phyloP scores from a whole-genome alignment of 2,113 vertebrate species.

The Tyrannus savana region DNA sequence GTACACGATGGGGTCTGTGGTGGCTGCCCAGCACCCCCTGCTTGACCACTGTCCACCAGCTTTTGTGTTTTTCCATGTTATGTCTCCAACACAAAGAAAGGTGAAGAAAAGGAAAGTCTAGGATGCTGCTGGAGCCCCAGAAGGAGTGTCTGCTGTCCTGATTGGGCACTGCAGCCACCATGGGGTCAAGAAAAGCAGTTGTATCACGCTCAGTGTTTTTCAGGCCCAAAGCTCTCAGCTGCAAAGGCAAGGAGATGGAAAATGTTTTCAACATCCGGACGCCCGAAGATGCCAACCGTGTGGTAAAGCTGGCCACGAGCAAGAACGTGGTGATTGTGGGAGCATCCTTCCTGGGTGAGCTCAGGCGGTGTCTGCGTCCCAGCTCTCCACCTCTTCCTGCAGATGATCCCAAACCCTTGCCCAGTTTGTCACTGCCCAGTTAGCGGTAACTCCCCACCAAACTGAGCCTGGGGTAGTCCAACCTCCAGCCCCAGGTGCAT shows the following conservation, averaged over 20 bases:
- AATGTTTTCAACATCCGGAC: slow-evolving; percentile 92
- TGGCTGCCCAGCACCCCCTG: neutral
- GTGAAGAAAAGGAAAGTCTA: neutral
- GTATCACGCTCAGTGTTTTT: neutral
- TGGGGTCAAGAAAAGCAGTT: neutral
- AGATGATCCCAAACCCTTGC: neutral
- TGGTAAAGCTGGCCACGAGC: slow-evolving; percentile 88
- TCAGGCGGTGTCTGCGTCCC: accelerated
- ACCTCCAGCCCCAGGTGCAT: neutral
- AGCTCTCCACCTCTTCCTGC: neutral
- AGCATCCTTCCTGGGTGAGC: slow-evolving; percentile 92
- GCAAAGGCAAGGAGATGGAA: slow-evolving; percentile 91
- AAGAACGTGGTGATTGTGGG: slow-evolving; percentile 94
- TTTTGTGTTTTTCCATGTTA: neutral
- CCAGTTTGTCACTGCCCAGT: neutral
- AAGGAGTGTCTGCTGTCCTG: neutral
- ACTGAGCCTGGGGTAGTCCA: too few relatives aligned
- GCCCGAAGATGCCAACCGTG: slow-evolving; percentile 91
- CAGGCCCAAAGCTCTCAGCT: slow-evolving; percentile 91
- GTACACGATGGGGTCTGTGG: accelerated
- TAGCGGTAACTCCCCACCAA: neutral
- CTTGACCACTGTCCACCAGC: neutral
- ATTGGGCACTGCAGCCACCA: neutral
- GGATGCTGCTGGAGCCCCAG: neutral
- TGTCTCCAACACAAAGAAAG: neutral